Conservation (phyloP, 2,113 vertebrate species). For the Tupaia tana region DNA sequence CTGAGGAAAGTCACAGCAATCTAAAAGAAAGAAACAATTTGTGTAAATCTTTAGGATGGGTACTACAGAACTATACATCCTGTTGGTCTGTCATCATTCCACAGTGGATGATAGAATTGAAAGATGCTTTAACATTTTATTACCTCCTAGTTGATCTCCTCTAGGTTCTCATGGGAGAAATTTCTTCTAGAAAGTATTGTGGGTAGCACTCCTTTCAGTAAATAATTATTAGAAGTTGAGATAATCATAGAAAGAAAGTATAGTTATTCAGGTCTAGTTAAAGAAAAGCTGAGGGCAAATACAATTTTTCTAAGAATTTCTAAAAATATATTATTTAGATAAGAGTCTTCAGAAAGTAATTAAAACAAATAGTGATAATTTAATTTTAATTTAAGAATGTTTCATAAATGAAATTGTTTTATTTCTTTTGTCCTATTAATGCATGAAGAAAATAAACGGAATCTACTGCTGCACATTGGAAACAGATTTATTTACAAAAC, state of each 20-base stretch:
- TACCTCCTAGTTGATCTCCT: conserved; percentile 36
- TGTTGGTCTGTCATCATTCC: conserved; percentile 41
- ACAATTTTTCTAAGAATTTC: neutral
- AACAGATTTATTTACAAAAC: conserved; percentile 11
- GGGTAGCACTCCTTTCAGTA: neutral
- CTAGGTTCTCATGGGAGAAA: neutral
- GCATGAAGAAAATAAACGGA: neutral
- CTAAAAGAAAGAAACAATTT: conserved; percentile 79
- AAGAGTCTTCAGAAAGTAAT: neutral
- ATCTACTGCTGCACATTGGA: neutral
- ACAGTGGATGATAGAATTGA: conserved; percentile 44
- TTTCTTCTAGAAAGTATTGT: conserved; percentile 48
- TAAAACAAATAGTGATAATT: conserved; percentile 26
- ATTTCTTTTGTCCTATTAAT: neutral
- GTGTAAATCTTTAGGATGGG: conserved; percentile 77
- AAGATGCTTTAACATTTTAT: conserved; percentile 67
- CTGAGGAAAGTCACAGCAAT: conserved; percentile 72
- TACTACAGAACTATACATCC: conserved; percentile 59
- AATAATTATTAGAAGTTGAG: conserved; percentile 42
- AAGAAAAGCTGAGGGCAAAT: conserved; percentile 44
- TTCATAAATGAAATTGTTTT: conserved; percentile 21
- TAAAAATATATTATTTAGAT: conserved; percentile 16
- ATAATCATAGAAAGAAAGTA: neutral
- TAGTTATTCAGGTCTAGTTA: neutral
- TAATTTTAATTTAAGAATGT: neutral